phyloP scores from a whole-genome alignment of 1,140 invertebrate species.

The Papilio polytes region DNA sequence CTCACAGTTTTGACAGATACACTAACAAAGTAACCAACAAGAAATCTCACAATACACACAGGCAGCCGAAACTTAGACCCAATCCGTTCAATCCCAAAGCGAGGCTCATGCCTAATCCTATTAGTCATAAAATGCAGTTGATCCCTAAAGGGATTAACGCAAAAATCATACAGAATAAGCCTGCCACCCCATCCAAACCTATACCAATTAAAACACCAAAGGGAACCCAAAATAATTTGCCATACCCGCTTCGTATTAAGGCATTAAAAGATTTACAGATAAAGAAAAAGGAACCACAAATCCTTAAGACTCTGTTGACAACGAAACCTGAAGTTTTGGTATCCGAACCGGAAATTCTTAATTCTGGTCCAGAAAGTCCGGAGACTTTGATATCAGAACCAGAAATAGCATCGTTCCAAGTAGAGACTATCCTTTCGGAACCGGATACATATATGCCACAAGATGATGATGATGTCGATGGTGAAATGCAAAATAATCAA shows the following conservation, averaged over 20 bases:
- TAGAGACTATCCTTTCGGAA: constrained; percentile 79
- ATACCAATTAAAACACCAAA: constrained; percentile 70
- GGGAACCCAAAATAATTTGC: constrained; percentile 67
- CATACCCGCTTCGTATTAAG: constrained; percentile 78
- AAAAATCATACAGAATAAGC: constrained; percentile 66
- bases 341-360: constrained; percentile 78
- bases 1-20: constrained; percentile 81
- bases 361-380: constrained; percentile 79
- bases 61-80: constrained; percentile 76
- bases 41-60: constrained; percentile 55
- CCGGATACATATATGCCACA: constrained; percentile 69
- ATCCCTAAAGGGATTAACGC: constrained; percentile 63
- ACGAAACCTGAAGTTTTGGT: constrained; percentile 75
- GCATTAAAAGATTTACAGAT: constrained; percentile 79
- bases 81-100: constrained; percentile 81
- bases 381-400: constrained; percentile 82
- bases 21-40: constrained; percentile 78
- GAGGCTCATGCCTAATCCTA: constrained; percentile 76
- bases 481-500: constrained; percentile 63
- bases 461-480: constrained; percentile 64
- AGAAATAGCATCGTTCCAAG: constrained; percentile 80
- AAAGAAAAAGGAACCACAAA: constrained; percentile 81
- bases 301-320: constrained; percentile 79
- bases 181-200: constrained; percentile 67
- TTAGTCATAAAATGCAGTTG: constrained; percentile 77